phyloP scores from a whole-genome alignment of 1,140 invertebrate species.

The Heliconius congener region DNA sequence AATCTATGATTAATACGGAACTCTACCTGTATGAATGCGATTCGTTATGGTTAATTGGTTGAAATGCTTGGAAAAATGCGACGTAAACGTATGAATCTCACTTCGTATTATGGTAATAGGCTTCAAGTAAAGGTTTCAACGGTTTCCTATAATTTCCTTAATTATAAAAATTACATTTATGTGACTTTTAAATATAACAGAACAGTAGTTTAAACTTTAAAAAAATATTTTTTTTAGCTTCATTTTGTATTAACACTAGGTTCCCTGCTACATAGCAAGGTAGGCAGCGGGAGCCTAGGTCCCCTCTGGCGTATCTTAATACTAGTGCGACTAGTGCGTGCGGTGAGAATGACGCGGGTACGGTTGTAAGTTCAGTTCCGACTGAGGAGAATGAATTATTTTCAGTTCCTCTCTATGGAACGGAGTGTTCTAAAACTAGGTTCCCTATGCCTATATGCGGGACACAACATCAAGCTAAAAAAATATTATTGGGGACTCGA shows the following conservation, averaged over 20 bases:
- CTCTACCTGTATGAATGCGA: not conserved
- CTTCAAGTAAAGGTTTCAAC: not conserved
- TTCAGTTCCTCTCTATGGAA: not conserved
- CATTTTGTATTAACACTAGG: no score
- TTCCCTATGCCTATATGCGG: not conserved
- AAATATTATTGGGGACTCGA: not conserved
- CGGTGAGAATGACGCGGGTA: no score
- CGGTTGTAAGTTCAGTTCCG: not conserved
- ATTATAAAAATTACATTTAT: not conserved
- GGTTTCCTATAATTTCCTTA: not conserved
- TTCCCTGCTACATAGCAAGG: no score
- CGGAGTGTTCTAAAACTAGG: not conserved
- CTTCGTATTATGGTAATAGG: conserved; percentile 7
- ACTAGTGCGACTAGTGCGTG: no score
- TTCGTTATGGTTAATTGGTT: not conserved
- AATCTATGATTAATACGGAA: not conserved
- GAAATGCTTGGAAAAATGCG: not conserved
- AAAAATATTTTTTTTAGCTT: no score
- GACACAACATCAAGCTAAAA: not conserved
- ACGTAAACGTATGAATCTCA: not conserved
- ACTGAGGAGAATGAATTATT: no score
- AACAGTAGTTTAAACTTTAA: no score
- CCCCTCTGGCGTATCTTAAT: no score
- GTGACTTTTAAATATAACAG: not conserved
- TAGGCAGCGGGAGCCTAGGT: no score